Evolutionary conservation across 1,140 invertebrate genomes (phyloP).

Genomic region (Nephila pilipes): DNA sequence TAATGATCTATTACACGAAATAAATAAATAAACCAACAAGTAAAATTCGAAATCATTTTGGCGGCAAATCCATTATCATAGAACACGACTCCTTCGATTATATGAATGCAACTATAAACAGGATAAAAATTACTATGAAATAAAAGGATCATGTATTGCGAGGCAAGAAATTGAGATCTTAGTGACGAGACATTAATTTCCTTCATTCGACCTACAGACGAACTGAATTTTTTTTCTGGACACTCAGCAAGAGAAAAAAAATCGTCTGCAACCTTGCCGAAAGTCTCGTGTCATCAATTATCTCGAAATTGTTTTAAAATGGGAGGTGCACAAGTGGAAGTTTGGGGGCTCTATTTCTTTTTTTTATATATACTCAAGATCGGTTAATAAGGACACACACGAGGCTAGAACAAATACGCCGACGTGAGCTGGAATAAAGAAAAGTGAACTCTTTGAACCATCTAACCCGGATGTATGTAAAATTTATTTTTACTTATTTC

Average conservation of each 20-base stretch:
- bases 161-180: not conserved
- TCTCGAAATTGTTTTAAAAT: constrained; percentile 30
- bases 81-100: not conserved
- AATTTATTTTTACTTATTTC: no score
- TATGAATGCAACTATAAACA: not conserved
- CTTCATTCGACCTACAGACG: not conserved
- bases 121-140: not conserved
- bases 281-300: constrained; percentile 29
- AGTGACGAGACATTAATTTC: constrained; percentile 18
- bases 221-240: not conserved
- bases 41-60: not conserved
- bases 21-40: not conserved
- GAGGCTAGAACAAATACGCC: not conserved
- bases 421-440: not conserved
- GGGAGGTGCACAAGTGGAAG: not conserved
- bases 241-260: not conserved
- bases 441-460: not conserved
- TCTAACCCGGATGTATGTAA: not conserved
- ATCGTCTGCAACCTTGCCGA: not conserved
- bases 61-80: not conserved
- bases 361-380: not conserved
- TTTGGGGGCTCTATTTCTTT: not conserved
- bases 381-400: not conserved
- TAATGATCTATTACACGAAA: not conserved
- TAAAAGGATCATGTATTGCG: not conserved